Evolutionary conservation across 1,140 invertebrate species (phyloP).

Genomic region (Diachasma alloeum): DNA sequence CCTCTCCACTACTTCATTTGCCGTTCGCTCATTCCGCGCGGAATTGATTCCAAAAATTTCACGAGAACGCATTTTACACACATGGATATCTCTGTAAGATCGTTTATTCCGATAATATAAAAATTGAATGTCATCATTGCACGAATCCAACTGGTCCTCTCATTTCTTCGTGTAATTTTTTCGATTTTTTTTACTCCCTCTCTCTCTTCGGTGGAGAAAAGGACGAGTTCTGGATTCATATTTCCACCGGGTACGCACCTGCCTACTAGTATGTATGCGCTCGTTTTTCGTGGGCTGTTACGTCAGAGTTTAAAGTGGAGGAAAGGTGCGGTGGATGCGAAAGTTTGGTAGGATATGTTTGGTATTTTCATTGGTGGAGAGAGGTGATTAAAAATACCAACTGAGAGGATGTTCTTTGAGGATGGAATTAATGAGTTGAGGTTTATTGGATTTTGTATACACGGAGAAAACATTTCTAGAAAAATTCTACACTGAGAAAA

Average conservation of each 20-base stretch:
- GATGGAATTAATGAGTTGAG: too few species aligned
- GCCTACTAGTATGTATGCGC: conserved; percentile 28
- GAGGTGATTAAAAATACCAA: background rate
- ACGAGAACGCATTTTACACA: background rate
- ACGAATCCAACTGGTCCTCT: background rate
- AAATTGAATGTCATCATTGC: background rate
- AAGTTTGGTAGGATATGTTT: background rate
- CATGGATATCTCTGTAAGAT: background rate
- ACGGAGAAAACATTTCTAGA: too few species aligned
- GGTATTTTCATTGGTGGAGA: background rate
- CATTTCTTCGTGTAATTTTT: background rate
- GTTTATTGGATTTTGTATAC: too few species aligned
- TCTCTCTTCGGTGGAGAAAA: background rate
- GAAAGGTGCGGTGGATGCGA: background rate
- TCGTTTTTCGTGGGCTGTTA: conserved; percentile 42
- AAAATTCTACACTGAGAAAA: too few species aligned
- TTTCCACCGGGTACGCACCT: conserved; percentile 41
- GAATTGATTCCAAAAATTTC: background rate
- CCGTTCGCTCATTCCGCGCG: background rate
- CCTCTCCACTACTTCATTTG: background rate
- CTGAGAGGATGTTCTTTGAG: background rate
- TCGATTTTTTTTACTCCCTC: background rate
- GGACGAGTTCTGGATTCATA: conserved; percentile 38
- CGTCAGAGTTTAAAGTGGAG: conserved; percentile 29
- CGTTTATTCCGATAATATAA: background rate